A percentile compares a stretch with the other conserved stretches of the same genome.
Evolutionary conservation across 2,113 vertebrate genomes (phyloP).

Genomic region (Rousettus leschenaultii): DNA sequence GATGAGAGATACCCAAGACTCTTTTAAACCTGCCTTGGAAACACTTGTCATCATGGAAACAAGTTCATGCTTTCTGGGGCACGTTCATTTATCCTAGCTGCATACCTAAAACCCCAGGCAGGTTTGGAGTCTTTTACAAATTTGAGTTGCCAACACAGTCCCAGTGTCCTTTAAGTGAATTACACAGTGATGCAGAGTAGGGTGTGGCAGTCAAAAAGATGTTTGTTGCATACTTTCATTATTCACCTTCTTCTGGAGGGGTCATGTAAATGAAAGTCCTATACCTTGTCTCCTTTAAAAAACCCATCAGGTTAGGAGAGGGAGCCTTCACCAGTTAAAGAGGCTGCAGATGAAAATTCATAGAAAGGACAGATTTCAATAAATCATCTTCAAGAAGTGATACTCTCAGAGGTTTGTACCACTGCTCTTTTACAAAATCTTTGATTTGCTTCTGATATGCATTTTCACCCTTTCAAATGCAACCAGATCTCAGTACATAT

Average conservation of each 20-base stretch:
- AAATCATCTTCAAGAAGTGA: constrained; percentile 65
- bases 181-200: constrained; percentile 69
- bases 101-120: background rate
- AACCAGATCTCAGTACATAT: constrained; percentile 68
- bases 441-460: constrained; percentile 77
- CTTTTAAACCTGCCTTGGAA: background rate
- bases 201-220: constrained; percentile 77
- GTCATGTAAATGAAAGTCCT: constrained; percentile 78
- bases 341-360: constrained; percentile 70
- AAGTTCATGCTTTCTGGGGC: background rate
- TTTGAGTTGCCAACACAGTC: background rate
- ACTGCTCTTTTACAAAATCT: constrained; percentile 72
- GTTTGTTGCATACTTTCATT: constrained; percentile 81
- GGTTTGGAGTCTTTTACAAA: background rate
- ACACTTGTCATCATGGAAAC: background rate
- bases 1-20: background rate
- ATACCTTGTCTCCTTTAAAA: constrained; percentile 70
- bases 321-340: constrained; percentile 70
- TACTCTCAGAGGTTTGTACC: constrained; percentile 68
- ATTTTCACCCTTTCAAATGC: constrained; percentile 75
- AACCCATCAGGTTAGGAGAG: constrained; percentile 78
- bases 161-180: constrained; percentile 75
- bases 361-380: constrained; percentile 56
- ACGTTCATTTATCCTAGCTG: background rate
- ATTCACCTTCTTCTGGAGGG: constrained; percentile 79